Evolutionary conservation across 2,113 vertebrate species (phyloP).

Genomic region (Dissostichus mawsoni): DNA sequence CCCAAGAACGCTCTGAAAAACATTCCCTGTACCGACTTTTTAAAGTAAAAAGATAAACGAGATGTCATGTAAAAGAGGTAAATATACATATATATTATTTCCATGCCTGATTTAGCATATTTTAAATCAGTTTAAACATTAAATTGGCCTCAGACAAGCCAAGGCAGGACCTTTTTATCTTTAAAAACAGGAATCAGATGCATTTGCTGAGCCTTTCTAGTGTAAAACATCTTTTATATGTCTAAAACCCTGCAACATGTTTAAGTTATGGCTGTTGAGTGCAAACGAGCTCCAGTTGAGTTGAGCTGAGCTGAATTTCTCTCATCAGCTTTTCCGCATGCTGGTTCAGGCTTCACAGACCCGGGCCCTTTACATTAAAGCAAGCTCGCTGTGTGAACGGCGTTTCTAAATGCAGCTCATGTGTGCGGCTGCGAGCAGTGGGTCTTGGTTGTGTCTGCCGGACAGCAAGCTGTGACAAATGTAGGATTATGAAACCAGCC

Average conservation of each 20-base stretch:
- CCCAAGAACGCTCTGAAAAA: background rate
- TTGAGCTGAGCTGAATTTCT: slow-evolving; percentile 46
- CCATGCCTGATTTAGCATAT: slow-evolving; percentile 9
- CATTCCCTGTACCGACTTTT: background rate
- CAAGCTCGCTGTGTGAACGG: slow-evolving; percentile 32
- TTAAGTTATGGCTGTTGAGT: slow-evolving; percentile 49
- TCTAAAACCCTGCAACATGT: slow-evolving; percentile 35
- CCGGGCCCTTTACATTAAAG: slow-evolving; percentile 57
- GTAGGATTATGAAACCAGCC: slow-evolving; percentile 64
- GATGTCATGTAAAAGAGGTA: slow-evolving; percentile 12
- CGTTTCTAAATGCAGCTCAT: slow-evolving; percentile 50
- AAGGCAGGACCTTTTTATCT: slow-evolving; percentile 9
- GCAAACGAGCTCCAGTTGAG: slow-evolving; percentile 61
- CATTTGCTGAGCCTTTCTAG: slow-evolving; percentile 24
- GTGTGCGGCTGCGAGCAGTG: slow-evolving; percentile 47
- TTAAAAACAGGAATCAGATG: slow-evolving; percentile 27
- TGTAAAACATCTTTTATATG: slow-evolving; percentile 47
- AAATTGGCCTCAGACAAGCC: slow-evolving; percentile 1
- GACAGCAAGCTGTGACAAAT: slow-evolving; percentile 70
- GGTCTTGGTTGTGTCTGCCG: slow-evolving; percentile 50
- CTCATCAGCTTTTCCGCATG: slow-evolving; percentile 52
- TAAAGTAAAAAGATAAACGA: slow-evolving; percentile 5
- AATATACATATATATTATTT: slow-evolving; percentile 12
- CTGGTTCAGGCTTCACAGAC: slow-evolving; percentile 53
- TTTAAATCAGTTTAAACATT: slow-evolving; percentile 7